Conservation (phyloP, 92 coral and sea anemone species). For the Epizoanthus ramosus region DNA sequence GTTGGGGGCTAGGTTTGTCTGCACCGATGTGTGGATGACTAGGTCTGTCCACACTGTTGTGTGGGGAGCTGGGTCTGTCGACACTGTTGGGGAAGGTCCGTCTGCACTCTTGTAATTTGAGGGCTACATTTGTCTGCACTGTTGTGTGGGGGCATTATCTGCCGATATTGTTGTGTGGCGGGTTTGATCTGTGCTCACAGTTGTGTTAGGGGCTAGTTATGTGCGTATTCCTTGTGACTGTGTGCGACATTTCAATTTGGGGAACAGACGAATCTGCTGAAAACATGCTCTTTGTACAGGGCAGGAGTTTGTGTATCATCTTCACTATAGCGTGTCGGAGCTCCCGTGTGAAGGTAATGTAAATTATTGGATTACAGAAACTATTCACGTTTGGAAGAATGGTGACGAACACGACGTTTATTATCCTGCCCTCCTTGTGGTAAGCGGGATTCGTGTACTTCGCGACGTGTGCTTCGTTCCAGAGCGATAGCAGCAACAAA, state of each 20-base stretch:
- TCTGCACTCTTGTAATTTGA: too few relatives aligned
- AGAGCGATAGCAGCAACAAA: constrained; percentile 62
- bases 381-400: constrained; percentile 83
- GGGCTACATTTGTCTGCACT: too few relatives aligned
- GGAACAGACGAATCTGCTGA: background rate
- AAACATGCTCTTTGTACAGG: background rate
- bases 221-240: background rate
- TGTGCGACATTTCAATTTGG: background rate
- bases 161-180: too few relatives aligned
- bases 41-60: too few relatives aligned
- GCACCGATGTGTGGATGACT: too few relatives aligned
- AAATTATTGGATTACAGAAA: constrained; percentile 74
- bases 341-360: constrained; percentile 78
- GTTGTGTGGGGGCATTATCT: too few relatives aligned
- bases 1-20: too few relatives aligned
- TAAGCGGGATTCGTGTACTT: constrained; percentile 21
- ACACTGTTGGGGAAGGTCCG: too few relatives aligned
- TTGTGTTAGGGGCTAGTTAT: background rate
- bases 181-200: too few relatives aligned
- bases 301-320: constrained; percentile 22
- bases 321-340: constrained; percentile 55
- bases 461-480: constrained; percentile 51
- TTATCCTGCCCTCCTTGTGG: constrained; percentile 15
- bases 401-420: constrained; percentile 46
- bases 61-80: too few relatives aligned